Conservation (phyloP, 2,888 invertebrate genomes). For the Selenia dentaria region DNA sequence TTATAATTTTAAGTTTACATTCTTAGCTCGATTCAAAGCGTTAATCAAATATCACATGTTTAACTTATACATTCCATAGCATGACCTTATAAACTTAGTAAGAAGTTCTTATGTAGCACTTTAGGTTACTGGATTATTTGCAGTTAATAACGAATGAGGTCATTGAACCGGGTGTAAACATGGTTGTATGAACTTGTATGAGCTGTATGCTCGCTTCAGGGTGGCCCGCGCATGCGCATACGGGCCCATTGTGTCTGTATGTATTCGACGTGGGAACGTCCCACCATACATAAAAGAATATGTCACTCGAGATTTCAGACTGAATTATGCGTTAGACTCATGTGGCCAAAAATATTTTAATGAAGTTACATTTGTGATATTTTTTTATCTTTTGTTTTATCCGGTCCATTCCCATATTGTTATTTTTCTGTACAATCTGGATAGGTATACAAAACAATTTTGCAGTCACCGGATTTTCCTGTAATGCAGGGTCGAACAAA, state of each 20-base stretch:
- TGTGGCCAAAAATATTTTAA: conserved; percentile 8
- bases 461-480: conserved; percentile 23
- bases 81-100: background rate
- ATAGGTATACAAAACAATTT: background rate
- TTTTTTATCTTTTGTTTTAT: background rate
- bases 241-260: conserved; percentile 74
- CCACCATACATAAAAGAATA: conserved; percentile 39
- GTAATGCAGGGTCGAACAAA: conserved; percentile 3
- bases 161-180: conserved; percentile 51
- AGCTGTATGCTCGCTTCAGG: conserved; percentile 47
- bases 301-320: conserved; percentile 24
- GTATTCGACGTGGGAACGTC: conserved; percentile 67
- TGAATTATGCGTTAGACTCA: conserved; percentile 12
- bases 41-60: background rate
- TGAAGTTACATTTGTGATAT: background rate
- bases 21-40: no score
- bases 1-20: no score
- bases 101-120: conserved; percentile 1
- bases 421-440: background rate
- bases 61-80: conserved; percentile 5
- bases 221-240: conserved; percentile 64
- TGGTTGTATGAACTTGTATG: conserved; percentile 35
- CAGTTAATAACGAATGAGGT: conserved; percentile 52
- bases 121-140: conserved; percentile 39
- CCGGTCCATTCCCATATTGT: background rate